Base-by-base conservation (phyloP, 1,140 invertebrate genomes). In the Himalopsyche phryganea region DNA sequence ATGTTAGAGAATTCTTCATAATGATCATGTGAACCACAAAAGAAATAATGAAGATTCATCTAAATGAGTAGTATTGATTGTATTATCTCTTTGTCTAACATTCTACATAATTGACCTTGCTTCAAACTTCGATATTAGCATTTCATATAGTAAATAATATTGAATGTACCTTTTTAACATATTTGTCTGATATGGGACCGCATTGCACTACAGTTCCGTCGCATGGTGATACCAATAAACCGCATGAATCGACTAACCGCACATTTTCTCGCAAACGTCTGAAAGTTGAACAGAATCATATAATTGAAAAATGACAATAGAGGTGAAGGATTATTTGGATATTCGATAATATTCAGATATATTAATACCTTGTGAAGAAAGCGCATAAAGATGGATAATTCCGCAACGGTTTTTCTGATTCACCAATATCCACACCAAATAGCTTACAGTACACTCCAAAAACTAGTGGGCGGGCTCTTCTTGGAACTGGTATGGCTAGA, bases 171-270 rank as follows among this genome's bases (percentile, higher is more conserved):
- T 93, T 91, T 70, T 94, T 90, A 32, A 95, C 79, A 48, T 81
- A 73, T 51, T 85, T 88, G 50, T 84, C 83, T 40, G 82, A 78
- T 10, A 94, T 85, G 45, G 80, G 79, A 35, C 92, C 91, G 71
- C 84, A 86, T 70, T 91, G 84, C 13, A 94, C 73, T 38, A 95
- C 79, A 60, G 73, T 87, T 19, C 93, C 93, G 79, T 96, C 92
- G 56, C 87, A 85, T 5, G 92, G 92, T 50, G 87, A 89, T n/a
- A 91, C 88, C 63, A 93, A 68, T 61, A 80, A 80, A 60, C 82
- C 78, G n/a, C 77, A 66, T 20, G 68, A 42, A 66, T 83, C 83
- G 58, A 96, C 84, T 0, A 84, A 85, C 56, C 93, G 74, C 0
- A 80, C 80, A 56, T 84, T 81, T 13, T 82, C 73, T 71, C 90